Percentiles rank a stretch among this genome's conserved stretches.
Conservation (phyloP, 2,797 vertebrate genomes). For the Halcyon chelicuti region DNA sequence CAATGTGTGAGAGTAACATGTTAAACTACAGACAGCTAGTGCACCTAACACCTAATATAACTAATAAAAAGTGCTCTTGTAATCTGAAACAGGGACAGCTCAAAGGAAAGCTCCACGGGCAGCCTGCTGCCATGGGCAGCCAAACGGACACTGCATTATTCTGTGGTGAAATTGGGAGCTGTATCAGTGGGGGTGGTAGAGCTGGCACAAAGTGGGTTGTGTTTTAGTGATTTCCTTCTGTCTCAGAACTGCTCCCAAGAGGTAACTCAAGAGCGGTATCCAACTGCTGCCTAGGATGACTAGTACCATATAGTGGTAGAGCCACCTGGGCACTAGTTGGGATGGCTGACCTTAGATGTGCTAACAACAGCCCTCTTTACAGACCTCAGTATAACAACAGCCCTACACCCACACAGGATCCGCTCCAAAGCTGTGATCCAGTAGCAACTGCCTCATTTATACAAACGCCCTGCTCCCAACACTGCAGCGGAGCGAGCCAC, state of each 20-base stretch:
- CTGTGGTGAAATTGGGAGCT: not conserved
- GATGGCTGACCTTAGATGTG: too few relatives aligned
- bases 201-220: not conserved
- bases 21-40: not conserved
- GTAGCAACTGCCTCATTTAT: too few relatives aligned
- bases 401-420: too few relatives aligned
- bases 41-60: not conserved
- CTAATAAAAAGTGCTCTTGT: not conserved
- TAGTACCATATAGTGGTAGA: not conserved
- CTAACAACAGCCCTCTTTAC: too few relatives aligned
- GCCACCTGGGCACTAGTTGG: not conserved
- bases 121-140: not conserved
- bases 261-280: not conserved
- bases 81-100: not conserved
- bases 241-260: not conserved
- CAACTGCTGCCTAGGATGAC: not conserved
- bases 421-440: too few relatives aligned
- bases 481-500: not conserved
- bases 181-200: not conserved
- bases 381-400: too few relatives aligned
- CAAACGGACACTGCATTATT: not conserved
- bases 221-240: not conserved
- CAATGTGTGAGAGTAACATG: not conserved
- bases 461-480: too few relatives aligned
- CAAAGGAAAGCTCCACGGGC: not conserved